These are phyloP conservation scores for Trachelipus rathkii DNA, from an alignment of 1,140 invertebrate species.

Conservation along the genomic window DNA sequence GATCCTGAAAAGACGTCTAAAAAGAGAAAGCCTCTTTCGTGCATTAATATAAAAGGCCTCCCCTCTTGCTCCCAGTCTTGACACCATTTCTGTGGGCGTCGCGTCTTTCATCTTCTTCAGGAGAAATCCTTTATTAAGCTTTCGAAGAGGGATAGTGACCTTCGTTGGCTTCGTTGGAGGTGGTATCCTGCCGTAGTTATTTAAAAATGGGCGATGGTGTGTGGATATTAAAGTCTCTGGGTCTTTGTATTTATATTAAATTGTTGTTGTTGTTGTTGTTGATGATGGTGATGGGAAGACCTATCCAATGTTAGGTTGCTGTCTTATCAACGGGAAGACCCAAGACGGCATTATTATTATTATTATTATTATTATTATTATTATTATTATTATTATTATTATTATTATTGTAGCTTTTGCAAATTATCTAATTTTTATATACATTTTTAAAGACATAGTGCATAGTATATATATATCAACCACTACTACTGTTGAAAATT, in stretches of 20 bases:
- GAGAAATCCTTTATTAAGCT: background rate
- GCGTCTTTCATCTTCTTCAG: background rate
- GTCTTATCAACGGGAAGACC: no score
- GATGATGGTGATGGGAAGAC: no score
- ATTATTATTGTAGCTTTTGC: no score
- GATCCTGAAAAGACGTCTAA: background rate
- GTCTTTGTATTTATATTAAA: background rate
- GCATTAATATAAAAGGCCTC: conserved; percentile 1
- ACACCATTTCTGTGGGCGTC: background rate
- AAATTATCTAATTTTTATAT: no score
- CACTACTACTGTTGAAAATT: no score
- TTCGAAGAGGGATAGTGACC: background rate
- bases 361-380: no score
- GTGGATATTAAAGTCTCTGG: background rate
- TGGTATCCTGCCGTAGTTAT: background rate
- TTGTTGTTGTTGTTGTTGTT: background rate
- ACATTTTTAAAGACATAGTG: no score
- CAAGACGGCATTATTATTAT: no score
- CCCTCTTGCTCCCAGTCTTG: background rate
- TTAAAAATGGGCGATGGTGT: background rate
- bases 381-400: no score
- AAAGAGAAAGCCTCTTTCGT: background rate
- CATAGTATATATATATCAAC: no score
- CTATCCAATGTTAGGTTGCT: no score
- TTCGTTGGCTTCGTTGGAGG: background rate